A percentile compares a stretch with the other conserved stretches of the same genome.
phyloP scores from a whole-genome alignment of 2,113 vertebrate genomes.

The Phrynocephalus versicolor region DNA sequence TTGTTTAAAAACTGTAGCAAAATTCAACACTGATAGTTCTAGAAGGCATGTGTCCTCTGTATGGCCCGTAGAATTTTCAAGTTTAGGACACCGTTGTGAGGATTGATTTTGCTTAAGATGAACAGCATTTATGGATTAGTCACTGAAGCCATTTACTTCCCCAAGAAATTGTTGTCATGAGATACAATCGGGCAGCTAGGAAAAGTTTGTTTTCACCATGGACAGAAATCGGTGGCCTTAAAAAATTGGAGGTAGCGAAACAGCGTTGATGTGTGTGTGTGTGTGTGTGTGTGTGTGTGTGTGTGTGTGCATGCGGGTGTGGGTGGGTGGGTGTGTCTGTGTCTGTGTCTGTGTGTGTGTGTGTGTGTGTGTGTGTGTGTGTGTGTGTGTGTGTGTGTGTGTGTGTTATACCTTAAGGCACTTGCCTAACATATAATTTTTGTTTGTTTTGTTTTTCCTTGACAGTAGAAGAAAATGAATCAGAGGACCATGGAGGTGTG shows the following conservation, averaged over 20 bases:
- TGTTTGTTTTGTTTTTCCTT: slow-evolving; percentile 77
- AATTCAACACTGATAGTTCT: slow-evolving; percentile 42
- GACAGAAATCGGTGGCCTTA: slow-evolving; percentile 17
- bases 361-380: not conserved
- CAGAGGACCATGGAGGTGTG: slow-evolving; percentile 82
- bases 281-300: too few relatives aligned
- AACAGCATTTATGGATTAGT: slow-evolving; percentile 29
- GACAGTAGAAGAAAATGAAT: slow-evolving; percentile 91
- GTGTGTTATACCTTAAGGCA: slow-evolving; percentile 29
- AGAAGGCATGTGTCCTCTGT: slow-evolving; percentile 35
- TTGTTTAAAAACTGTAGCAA: not conserved
- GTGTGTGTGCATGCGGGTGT: too few relatives aligned
- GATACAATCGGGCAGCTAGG: slow-evolving; percentile 22
- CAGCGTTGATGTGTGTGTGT: slow-evolving; percentile 27
- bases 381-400: too few relatives aligned
- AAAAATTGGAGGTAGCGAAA: slow-evolving; percentile 28
- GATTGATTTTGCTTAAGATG: slow-evolving; percentile 45
- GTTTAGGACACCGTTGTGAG: slow-evolving; percentile 52
- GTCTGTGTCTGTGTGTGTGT: not conserved
- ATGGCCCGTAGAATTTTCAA: slow-evolving; percentile 47
- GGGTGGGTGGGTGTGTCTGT: too few relatives aligned
- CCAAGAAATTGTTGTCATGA: slow-evolving; percentile 41
- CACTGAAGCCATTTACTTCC: slow-evolving; percentile 19
- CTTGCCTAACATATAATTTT: slow-evolving; percentile 58
- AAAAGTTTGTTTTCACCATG: slow-evolving; percentile 50